Conservation (phyloP, 1,140 invertebrate species). For the Wiebesia pumilae region DNA sequence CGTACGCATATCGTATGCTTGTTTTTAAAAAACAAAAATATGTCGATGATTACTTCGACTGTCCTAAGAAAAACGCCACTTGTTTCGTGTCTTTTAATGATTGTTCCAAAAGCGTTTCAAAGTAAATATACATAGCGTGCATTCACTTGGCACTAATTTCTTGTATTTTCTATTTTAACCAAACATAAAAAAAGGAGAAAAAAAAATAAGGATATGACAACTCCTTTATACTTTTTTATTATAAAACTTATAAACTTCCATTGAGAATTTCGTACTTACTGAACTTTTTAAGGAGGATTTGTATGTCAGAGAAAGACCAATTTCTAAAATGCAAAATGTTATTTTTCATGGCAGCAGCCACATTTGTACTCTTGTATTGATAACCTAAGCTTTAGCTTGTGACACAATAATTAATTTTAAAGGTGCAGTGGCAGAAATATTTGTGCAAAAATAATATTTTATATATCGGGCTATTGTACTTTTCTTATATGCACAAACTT, state of each 20-base stretch:
- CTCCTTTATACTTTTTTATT: conserved; percentile 38
- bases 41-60: conserved; percentile 50
- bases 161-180: conserved; percentile 38
- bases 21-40: conserved; percentile 52
- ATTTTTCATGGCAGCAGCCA: conserved; percentile 57
- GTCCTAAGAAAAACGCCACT: conserved; percentile 46
- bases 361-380: conserved; percentile 52
- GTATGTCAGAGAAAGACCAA: background rate
- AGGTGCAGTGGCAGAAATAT: conserved; percentile 64
- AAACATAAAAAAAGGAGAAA: background rate
- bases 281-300: conserved; percentile 14
- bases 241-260: conserved; percentile 10
- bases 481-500: conserved; percentile 73
- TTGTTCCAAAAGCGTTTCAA: conserved; percentile 51
- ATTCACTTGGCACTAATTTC: conserved; percentile 44
- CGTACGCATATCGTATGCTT: conserved; percentile 57
- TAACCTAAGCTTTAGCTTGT: conserved; percentile 42
- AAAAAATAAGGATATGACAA: conserved; percentile 12
- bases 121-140: conserved; percentile 17
- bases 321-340: conserved; percentile 49
- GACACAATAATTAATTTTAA: conserved; percentile 54
- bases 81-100: conserved; percentile 42
- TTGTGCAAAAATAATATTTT: conserved; percentile 74
- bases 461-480: conserved; percentile 75
- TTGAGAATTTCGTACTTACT: conserved; percentile 15